Base-by-base conservation (phyloP, 2,113 vertebrate genomes). In the Hucho hucho region DNA sequence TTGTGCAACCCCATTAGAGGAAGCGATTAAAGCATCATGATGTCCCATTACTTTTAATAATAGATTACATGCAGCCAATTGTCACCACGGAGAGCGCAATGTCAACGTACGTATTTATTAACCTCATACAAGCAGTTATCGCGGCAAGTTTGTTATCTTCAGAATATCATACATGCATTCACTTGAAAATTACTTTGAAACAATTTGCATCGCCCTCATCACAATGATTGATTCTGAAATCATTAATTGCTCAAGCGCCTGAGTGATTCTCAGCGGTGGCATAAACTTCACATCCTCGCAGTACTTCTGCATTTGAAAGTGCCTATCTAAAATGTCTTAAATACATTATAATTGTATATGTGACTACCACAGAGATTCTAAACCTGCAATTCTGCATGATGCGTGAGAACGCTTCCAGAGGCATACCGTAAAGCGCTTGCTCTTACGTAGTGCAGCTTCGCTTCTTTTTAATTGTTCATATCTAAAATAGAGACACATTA, bases 1-100 rank as follows among this genome's bases (percentile, higher is more conserved):
- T 85, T 93, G 92, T 91, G 90, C 93, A 78, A 83, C 89, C 92
- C 88, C 18, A 93, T 95, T 93, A 90, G 91, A 92, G 94, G 93
- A 95, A 95, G 94, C 93, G 94, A 92, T 94, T 94, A 93, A 94
- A 93, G 89, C 95, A 94, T 94, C 95, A 92, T 89, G 93, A 93
- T 91, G 91, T 92, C 89, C 92, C 90, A 88, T 84, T 84, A 89
- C 88, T 90, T 90, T 90, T 82, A 87, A 85, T 12, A 63, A 69
- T 87, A 90, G 92, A 95, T 91, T 92, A 95, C 94, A 91, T 93
- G 93, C 93, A 94, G 94, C 94, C 92, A 95, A 93, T 85, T 94
- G 94, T 93, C 82, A 85, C 68, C 83, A 91, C 92, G 91, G 90
- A 90, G 92, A 92, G 92, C 93, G 89, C 92, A 91, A 91, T 94